Evolutionary conservation across 1,140 invertebrate genomes (phyloP).

Genomic region (Druon quercuslanigerum): DNA sequence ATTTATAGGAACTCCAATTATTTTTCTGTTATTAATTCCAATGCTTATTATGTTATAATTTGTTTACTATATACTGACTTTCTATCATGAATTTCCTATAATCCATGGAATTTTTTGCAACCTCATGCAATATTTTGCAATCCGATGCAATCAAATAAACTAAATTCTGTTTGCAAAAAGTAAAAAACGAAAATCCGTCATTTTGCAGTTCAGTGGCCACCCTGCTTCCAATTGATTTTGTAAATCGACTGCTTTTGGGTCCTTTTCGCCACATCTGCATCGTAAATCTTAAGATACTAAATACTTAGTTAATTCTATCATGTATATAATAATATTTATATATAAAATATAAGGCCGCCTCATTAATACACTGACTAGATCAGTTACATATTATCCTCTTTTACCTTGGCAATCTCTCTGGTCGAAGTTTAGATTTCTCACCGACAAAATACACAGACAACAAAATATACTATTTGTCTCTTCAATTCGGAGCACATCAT

Average conservation of each 20-base stretch:
- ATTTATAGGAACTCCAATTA: too few relatives aligned
- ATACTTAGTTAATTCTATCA: slow-evolving; percentile 1
- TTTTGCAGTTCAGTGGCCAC: neutral
- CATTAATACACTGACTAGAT: slow-evolving; percentile 76
- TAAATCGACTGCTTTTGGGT: slow-evolving; percentile 29
- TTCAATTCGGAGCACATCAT: slow-evolving; percentile 5
- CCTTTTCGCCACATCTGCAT: neutral
- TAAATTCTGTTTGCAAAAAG: too few relatives aligned
- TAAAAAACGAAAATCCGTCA: too few relatives aligned
- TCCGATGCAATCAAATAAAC: too few relatives aligned
- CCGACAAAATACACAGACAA: slow-evolving; percentile 72
- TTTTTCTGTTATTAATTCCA: too few relatives aligned
- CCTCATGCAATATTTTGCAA: too few relatives aligned
- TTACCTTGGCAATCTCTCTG: slow-evolving; percentile 54
- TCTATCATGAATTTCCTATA: too few relatives aligned
- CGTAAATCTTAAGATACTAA: slow-evolving; percentile 4
- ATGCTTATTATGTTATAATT: too few relatives aligned
- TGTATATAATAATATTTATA: slow-evolving; percentile 53
- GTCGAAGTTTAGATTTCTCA: slow-evolving; percentile 43
- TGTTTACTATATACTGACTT: too few relatives aligned
- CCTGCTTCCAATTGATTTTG: neutral
- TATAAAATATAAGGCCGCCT: slow-evolving; percentile 76
- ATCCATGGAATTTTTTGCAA: too few relatives aligned
- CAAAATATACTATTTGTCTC: slow-evolving; percentile 63
- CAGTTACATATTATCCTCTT: slow-evolving; percentile 69